Base-by-base conservation (phyloP, 1,140 invertebrate genomes). In the Cotesia vestalis region DNA sequence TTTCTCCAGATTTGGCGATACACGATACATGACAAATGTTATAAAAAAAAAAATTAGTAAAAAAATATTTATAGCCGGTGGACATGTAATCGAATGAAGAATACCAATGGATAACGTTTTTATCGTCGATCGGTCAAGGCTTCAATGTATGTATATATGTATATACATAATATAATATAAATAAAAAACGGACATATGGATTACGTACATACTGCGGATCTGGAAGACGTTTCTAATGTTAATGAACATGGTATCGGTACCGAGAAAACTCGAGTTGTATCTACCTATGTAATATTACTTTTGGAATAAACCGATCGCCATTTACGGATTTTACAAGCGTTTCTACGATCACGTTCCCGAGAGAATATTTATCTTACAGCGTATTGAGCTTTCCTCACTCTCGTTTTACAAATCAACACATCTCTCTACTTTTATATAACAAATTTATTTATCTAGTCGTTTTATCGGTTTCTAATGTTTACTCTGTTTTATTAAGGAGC, bases 281-380 rank as follows among this genome's bases (percentile, higher is more conserved):
- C 61, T 73, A 59, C 57, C 61, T 46, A 46, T 46, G 40, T 46
- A 46, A 46, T 46, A 6, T 73, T 75, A 75, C 74, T 73, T 75
- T 75, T 57, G 71, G 74, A 75, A 75, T 73, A 75, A 71, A 46
- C 40, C 71, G 67, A 73, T 73, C 67, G 14, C 74, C 71, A 75
- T 75, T 66, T 75, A 75, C 53, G 71, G 74, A 27, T 11, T 36
- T 36, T 57, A 74, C 69, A 72, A 38, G 27, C 57, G 53, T 61
- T 70, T 75, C 72, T 62, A 64, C 67, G 4, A 55, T 11, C 40
- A 46, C 64, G 69, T 66, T 55, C 53, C 11, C 38, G 66, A 63
- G 34, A 72, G 73, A 71, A 35, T 36, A 69, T 72, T 46, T 46
- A 46, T 46, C 40, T 46, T 63, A 63, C 51, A 73, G 64, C 72